These are phyloP conservation scores for Poecilus cupreus DNA, from an alignment of 2,888 invertebrate genomes.

Conservation along the genomic window DNA sequence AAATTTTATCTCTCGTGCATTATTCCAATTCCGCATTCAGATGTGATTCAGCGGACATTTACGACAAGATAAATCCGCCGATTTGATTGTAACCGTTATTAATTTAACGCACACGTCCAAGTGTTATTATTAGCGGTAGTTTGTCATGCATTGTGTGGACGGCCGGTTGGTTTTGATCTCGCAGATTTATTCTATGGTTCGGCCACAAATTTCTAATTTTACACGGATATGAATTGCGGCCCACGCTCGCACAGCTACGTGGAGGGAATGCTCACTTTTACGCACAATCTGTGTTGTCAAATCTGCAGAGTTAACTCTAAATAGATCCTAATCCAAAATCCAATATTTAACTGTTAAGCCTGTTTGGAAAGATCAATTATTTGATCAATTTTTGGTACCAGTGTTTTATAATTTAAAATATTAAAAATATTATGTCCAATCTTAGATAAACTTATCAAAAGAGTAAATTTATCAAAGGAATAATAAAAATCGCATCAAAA, in stretches of 20 bases:
- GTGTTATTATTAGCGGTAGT: constrained; percentile 43
- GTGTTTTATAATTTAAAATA: too few species aligned
- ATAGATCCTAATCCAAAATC: background rate
- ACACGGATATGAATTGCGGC: constrained; percentile 40
- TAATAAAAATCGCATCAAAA: too few species aligned
- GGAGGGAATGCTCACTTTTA: too few species aligned
- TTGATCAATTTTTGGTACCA: too few species aligned
- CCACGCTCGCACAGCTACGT: background rate
- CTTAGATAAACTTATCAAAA: too few species aligned
- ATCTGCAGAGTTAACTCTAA: background rate
- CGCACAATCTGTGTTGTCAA: background rate
- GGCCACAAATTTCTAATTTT: constrained; percentile 47
- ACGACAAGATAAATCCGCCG: constrained; percentile 28
- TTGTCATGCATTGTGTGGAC: constrained; percentile 40
- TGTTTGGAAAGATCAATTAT: too few species aligned
- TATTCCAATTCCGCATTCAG: constrained; percentile 15
- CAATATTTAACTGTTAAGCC: too few species aligned
- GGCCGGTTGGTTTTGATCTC: constrained; percentile 9
- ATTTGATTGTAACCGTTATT: constrained; percentile 43
- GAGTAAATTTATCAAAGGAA: too few species aligned
- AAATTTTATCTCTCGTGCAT: background rate
- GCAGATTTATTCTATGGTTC: background rate
- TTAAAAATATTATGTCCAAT: too few species aligned
- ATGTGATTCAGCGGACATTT: constrained; percentile 33
- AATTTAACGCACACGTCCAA: constrained; percentile 33